Percentiles rank a stretch among this genome's conserved stretches.
Conservation (phyloP, 1,140 invertebrate genomes). For the Brachystomella parvula region DNA sequence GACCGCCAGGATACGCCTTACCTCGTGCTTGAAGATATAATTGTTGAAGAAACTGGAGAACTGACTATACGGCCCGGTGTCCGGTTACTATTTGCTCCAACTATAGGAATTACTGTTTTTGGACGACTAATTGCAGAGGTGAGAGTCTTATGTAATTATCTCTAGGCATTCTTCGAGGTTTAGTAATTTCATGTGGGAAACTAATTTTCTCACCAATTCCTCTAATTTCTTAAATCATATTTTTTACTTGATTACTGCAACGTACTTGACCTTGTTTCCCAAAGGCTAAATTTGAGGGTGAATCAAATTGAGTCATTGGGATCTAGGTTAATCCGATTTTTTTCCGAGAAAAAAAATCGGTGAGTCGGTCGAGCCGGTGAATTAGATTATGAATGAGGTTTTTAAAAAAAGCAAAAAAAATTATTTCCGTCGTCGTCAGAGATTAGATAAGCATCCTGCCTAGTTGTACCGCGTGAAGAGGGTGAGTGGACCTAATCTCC, state of each 20-base stretch:
- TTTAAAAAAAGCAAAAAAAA: neutral
- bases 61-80: slow-evolving; percentile 78
- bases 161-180: neutral
- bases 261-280: neutral
- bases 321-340: neutral
- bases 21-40: slow-evolving; percentile 67
- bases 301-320: neutral
- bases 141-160: slow-evolving; percentile 33
- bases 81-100: slow-evolving; percentile 72
- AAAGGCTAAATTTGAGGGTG: neutral
- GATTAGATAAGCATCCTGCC: neutral
- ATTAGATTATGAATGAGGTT: neutral
- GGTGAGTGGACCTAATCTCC: too few relatives aligned
- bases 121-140: slow-evolving; percentile 79
- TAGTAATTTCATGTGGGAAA: neutral
- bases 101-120: slow-evolving; percentile 80
- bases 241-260: too few relatives aligned
- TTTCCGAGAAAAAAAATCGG: too few relatives aligned
- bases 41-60: slow-evolving; percentile 62
- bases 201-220: neutral
- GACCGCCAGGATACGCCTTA: slow-evolving; percentile 61
- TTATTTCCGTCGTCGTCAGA: neutral
- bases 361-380: neutral
- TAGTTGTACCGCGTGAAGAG: neutral
- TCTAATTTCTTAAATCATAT: too few relatives aligned